Percentiles rank a stretch among this genome's conserved stretches.
These are phyloP conservation scores for Galagoides demidoff DNA, from an alignment of 2,797 vertebrate species.

Conservation along the genomic window DNA sequence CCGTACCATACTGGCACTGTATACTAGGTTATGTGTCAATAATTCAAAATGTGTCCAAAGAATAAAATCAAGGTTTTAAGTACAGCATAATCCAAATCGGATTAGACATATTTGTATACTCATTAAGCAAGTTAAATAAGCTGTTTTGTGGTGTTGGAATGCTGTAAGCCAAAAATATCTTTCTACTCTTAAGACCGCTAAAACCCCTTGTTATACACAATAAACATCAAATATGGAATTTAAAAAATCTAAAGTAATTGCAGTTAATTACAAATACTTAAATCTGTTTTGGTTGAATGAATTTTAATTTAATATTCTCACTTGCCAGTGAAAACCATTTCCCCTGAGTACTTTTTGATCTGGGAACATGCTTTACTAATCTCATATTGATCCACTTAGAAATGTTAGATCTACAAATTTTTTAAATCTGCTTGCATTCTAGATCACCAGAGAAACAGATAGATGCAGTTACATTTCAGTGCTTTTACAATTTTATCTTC, in stretches of 20 bases:
- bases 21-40: slow-evolving; percentile 54
- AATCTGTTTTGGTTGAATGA: slow-evolving; percentile 69
- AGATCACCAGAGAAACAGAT: not conserved
- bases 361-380: slow-evolving; percentile 61
- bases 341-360: slow-evolving; percentile 47
- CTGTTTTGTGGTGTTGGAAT: slow-evolving; percentile 64
- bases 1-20: not conserved
- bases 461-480: not conserved
- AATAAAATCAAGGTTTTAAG: slow-evolving; percentile 73
- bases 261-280: slow-evolving; percentile 71
- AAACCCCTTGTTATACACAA: slow-evolving; percentile 68
- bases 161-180: slow-evolving; percentile 66
- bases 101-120: slow-evolving; percentile 71
- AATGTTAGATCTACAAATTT: slow-evolving; percentile 25
- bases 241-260: slow-evolving; percentile 71
- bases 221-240: slow-evolving; percentile 77
- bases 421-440: slow-evolving; percentile 34
- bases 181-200: slow-evolving; percentile 64
- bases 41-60: slow-evolving; percentile 71
- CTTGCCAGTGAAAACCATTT: slow-evolving; percentile 59
- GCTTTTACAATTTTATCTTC: slow-evolving; percentile 45
- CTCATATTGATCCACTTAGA: slow-evolving; percentile 38
- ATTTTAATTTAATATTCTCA: slow-evolving; percentile 67
- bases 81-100: slow-evolving; percentile 68
- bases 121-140: slow-evolving; percentile 70